Base-by-base conservation (phyloP, 2,888 invertebrate genomes). In the Nudaria mundana region DNA sequence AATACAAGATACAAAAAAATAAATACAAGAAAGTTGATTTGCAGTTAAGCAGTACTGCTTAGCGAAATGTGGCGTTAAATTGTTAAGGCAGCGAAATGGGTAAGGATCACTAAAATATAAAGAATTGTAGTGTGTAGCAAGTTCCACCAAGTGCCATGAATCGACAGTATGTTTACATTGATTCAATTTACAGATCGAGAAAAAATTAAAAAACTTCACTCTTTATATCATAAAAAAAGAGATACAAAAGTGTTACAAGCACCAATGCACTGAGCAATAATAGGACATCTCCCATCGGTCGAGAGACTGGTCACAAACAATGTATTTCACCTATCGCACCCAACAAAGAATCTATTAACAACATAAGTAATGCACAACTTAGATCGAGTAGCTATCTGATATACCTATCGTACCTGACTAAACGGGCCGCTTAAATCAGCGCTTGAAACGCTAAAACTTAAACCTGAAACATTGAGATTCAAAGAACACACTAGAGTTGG, bases 331-430 rank as follows among this genome's bases (percentile, higher is more conserved):
- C 78, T 75, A 76, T 71, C 70, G 53, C 76, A 71, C 67, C 67
- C 72, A 76, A 81, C 74, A 76, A 79, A 76, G 71, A 68, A 60
- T 64, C 77, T 75, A 81, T 77, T 80, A 79, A 73, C 74, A 62
- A 72, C 71, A 71, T 70, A 67, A 66, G 71, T 81, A 82, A 81
- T 80, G 75, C 61, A 67, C 71, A 78, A 82, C 77, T 81, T 73
- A 77, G 79, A 77, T 78, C 64, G 74, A 68, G 52, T 63, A 59
- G 68, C 55, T 66, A 72, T 73, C 72, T 67, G 73, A 64, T 69
- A 63, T 65, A 63, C 63, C 54, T 48, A 59, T 44, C 48, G 26
- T 12, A 18, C 5, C 30, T 5, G 22, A 42, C 60, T n/a, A 70
- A 59, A 76, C 78, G 50, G 44, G 66, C 76, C 56, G 44, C 43